Base-by-base conservation (phyloP, 2,113 vertebrate genomes). In the Hippocampus barbouri region DNA sequence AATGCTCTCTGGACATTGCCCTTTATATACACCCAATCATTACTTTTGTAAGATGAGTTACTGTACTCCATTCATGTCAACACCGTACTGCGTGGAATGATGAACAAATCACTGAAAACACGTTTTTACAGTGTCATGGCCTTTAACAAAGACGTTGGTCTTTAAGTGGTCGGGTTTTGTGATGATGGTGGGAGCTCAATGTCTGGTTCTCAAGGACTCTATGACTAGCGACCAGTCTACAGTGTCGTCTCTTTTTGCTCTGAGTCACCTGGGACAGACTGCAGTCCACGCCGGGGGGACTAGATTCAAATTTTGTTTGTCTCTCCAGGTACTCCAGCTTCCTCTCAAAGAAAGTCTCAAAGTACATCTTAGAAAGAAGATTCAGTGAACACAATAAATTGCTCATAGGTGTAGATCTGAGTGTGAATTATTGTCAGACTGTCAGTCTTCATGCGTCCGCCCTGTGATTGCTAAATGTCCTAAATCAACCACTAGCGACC, bases 21-120 rank as follows among this genome's bases (percentile, higher is more conserved):
- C 54, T 65, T 61, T 68, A 62, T 68, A 60, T 61, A 57, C 74
- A 75, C 27, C 54, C 53, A 75, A 8, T 5, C 8, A 5, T 54
- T 10, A 54, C 47, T 49, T 47, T 49, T 51, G 4, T 16, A 16
- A 51, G 4, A 6, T 51, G 4, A 51, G 18, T 20, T 20, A 51
- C 47, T 51, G 47, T 20, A 51, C 47, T 18, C 4, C 6, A 18
- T 51, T 21, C 34, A 25, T 57, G 56, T 21, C 53, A 54, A 21
- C 8, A 21, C 12, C 14, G 12, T 51, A 20, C 49, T 45, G n/a
- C 21, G 53, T 56, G 23, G n/a, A 9, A 38, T 38, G 34, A 6
- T n/a, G 21, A 54, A 8, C 21, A 54, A 43, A 16, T 3, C 54
- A 25, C n/a, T 25, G 21, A 57, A 57, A 23, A 23, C 8, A 57